Evolutionary conservation across 2,888 invertebrate species (phyloP).

Genomic region (Andrena chrysosceles): DNA sequence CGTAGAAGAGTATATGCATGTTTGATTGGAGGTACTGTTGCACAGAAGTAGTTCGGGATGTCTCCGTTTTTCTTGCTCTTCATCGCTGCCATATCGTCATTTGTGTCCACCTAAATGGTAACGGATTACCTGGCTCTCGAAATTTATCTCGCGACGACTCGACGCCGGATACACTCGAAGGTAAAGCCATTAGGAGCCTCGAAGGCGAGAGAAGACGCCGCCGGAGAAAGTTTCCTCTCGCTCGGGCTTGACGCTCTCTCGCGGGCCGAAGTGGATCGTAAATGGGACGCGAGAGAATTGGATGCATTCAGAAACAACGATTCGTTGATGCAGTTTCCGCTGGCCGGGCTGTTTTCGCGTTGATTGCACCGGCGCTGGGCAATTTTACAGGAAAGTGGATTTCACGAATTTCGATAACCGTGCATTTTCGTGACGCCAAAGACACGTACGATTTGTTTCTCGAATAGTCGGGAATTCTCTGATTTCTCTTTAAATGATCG

Average conservation of each 20-base stretch:
- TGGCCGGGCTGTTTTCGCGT: slow-evolving; percentile 25
- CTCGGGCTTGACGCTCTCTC: slow-evolving; percentile 26
- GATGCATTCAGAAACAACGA: slow-evolving; percentile 55
- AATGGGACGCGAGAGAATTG: slow-evolving; percentile 57
- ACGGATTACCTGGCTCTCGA: slow-evolving; percentile 53
- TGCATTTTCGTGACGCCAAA: background rate
- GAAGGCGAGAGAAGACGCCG: slow-evolving; percentile 43
- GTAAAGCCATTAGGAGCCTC: slow-evolving; percentile 58
- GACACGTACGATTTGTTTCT: background rate
- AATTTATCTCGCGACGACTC: slow-evolving; percentile 62
- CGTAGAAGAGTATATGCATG: too few species aligned
- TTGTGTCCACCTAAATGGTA: slow-evolving; percentile 28
- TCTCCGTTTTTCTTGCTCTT: background rate
- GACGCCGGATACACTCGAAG: slow-evolving; percentile 42
- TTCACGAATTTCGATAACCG: slow-evolving; percentile 7
- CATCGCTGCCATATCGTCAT: slow-evolving; percentile 10
- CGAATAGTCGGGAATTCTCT: background rate
- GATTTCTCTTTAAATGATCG: background rate
- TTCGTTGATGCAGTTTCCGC: slow-evolving; percentile 46
- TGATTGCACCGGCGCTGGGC: slow-evolving; percentile 28
- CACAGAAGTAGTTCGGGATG: slow-evolving; percentile 3
- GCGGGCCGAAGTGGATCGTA: slow-evolving; percentile 49
- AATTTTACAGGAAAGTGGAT: slow-evolving; percentile 15
- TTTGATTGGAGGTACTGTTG: background rate
- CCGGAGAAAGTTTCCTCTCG: slow-evolving; percentile 45